These are phyloP conservation scores for Malaclemys terrapin DNA, from an alignment of 2,113 vertebrate genomes.

Conservation along the genomic window DNA sequence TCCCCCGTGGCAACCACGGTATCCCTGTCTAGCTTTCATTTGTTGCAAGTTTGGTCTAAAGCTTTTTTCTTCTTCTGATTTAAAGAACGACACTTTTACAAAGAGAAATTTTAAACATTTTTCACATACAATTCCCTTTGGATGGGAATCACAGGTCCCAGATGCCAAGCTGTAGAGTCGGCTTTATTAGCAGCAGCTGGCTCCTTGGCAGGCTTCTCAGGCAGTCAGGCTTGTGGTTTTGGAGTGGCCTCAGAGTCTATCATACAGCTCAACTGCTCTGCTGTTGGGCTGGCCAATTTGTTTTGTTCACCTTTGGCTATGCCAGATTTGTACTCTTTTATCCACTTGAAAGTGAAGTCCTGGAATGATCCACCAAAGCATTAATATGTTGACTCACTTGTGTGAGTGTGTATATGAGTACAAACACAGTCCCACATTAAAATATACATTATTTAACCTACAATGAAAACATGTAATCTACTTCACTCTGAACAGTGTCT, in stretches of 20 bases:
- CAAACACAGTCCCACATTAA: conserved; percentile 39
- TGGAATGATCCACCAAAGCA: conserved; percentile 60
- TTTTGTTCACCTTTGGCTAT: conserved; percentile 69
- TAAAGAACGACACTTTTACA: conserved; percentile 69
- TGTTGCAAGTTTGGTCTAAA: conserved; percentile 44
- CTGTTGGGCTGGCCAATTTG: conserved; percentile 68
- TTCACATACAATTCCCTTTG: conserved; percentile 71
- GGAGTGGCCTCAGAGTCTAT: conserved; percentile 65
- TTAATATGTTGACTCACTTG: conserved; percentile 25
- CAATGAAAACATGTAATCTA: conserved; percentile 15
- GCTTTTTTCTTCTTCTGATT: conserved; percentile 45
- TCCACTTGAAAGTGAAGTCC: conserved; percentile 65
- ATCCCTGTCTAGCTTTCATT: conserved; percentile 11
- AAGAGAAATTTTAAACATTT: conserved; percentile 76
- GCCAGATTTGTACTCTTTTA: conserved; percentile 73
- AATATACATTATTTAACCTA: conserved; percentile 55
- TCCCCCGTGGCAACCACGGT: neutral
- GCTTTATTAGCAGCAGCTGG: conserved; percentile 76
- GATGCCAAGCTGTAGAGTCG: conserved; percentile 73
- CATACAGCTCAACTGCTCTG: conserved; percentile 65
- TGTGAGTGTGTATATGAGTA: conserved; percentile 14
- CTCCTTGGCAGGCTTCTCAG: conserved; percentile 68
- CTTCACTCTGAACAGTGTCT: neutral
- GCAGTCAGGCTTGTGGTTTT: conserved; percentile 72
- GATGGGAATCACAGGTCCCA: conserved; percentile 56